These are phyloP conservation scores for Oryzias melastigma DNA, from an alignment of 2,113 vertebrate genomes.

Conservation along the genomic window DNA sequence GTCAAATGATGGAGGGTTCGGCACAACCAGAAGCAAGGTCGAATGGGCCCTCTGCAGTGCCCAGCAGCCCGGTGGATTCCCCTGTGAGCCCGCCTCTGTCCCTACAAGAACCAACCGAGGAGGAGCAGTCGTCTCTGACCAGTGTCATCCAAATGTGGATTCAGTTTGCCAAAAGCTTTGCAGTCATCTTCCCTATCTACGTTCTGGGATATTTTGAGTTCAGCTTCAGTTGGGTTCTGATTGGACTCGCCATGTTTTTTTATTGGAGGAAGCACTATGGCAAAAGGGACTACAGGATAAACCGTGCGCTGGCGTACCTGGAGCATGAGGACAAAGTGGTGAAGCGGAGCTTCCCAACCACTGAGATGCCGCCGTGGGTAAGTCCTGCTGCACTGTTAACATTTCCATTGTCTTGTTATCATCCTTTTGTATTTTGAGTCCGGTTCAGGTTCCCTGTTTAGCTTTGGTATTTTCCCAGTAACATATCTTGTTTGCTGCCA, in stretches of 20 bases:
- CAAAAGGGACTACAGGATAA: slow-evolving; percentile 74
- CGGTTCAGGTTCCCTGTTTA: background rate
- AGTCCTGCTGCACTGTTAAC: slow-evolving; percentile 46
- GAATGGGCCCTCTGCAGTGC: slow-evolving; percentile 35
- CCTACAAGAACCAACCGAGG: slow-evolving; percentile 40
- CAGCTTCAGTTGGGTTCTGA: slow-evolving; percentile 95
- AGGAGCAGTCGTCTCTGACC: slow-evolving; percentile 76
- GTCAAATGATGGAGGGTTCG: slow-evolving; percentile 43
- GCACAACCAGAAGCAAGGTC: slow-evolving; percentile 10
- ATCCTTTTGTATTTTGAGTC: background rate
- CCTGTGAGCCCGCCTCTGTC: background rate
- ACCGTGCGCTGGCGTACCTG: slow-evolving; percentile 85
- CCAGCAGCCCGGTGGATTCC: slow-evolving; percentile 8
- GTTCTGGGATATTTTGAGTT: slow-evolving; percentile 90
- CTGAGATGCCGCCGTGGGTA: slow-evolving; percentile 92
- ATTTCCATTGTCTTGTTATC: background rate
- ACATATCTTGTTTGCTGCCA: background rate
- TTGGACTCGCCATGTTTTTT: slow-evolving; percentile 84
- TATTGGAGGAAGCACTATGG: slow-evolving; percentile 82
- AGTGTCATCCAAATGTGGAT: slow-evolving; percentile 84
- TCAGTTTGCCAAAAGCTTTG: slow-evolving; percentile 88
- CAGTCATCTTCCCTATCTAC: slow-evolving; percentile 89
- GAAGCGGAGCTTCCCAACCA: slow-evolving; percentile 75
- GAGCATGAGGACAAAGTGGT: slow-evolving; percentile 83
- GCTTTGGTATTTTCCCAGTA: background rate